Conservation (phyloP, 2,888 invertebrate species). For the Pachliopta kotzebuea region DNA sequence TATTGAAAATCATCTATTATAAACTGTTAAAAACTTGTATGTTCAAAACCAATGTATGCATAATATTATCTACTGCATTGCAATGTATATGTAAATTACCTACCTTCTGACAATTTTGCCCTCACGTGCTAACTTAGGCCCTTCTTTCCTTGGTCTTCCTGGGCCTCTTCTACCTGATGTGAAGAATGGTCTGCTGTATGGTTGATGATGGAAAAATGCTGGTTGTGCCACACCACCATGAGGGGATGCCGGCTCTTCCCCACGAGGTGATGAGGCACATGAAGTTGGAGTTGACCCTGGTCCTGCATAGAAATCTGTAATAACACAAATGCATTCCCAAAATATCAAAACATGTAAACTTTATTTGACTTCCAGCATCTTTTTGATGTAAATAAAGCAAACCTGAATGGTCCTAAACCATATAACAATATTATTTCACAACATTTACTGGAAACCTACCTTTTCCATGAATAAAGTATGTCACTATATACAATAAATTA, state of each 20-base stretch:
- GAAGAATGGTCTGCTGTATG: conserved; percentile 70
- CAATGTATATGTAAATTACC: conserved; percentile 15
- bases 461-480: too few species aligned
- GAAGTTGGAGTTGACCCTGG: conserved; percentile 84
- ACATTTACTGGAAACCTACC: too few species aligned
- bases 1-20: not conserved
- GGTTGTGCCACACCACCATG: conserved; percentile 68
- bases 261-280: conserved; percentile 82
- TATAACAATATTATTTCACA: too few species aligned
- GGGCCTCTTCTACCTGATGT: conserved; percentile 85
- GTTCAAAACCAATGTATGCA: too few species aligned
- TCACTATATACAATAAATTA: too few species aligned
- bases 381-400: too few species aligned
- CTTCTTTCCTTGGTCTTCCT: conserved; percentile 89
- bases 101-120: conserved; percentile 76
- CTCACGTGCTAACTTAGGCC: conserved; percentile 74
- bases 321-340: conserved; percentile 15
- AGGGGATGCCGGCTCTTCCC: conserved; percentile 82
- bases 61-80: too few species aligned
- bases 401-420: too few species aligned
- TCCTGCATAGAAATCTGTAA: conserved; percentile 76
- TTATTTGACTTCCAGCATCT: too few species aligned
- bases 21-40: not conserved
- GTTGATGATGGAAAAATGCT: conserved; percentile 69
- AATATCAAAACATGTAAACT: too few species aligned